A percentile compares a stretch with the other conserved stretches of the same genome.
Conservation (phyloP, 2,113 vertebrate genomes). For the Nannobrachium achirus region DNA sequence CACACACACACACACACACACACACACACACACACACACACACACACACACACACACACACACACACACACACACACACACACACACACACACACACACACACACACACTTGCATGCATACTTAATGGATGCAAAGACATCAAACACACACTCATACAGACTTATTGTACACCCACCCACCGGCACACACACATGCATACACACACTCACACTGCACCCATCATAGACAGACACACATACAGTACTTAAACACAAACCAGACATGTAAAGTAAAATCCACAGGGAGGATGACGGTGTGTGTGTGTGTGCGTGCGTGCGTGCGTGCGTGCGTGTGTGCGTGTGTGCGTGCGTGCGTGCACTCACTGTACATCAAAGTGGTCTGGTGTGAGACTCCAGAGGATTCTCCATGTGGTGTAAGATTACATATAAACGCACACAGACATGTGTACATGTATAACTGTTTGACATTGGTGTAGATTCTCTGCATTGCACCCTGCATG, state of each 20-base stretch:
- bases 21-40: not conserved
- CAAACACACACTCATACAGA: not conserved
- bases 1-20: not conserved
- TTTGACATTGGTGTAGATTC: too few species aligned
- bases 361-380: conserved; percentile 50
- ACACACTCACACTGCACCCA: conserved; percentile 26
- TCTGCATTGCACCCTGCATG: too few species aligned
- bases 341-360: not conserved
- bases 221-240: not conserved
- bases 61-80: too few species aligned
- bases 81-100: too few species aligned
- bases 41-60: too few species aligned
- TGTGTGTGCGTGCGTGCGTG: conserved; percentile 14
- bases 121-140: too few species aligned
- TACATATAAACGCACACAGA: too few species aligned
- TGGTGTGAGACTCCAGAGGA: not conserved
- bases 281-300: not conserved
- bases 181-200: conserved; percentile 19
- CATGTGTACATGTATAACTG: too few species aligned
- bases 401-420: conserved; percentile 1
- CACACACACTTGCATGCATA: too few species aligned
- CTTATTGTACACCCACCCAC: too few species aligned
- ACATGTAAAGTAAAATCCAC: too few species aligned
- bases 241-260: not conserved
- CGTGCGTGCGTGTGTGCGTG: not conserved